phyloP scores from a whole-genome alignment of 2,113 vertebrate genomes.

The Aegotheles bennettii region DNA sequence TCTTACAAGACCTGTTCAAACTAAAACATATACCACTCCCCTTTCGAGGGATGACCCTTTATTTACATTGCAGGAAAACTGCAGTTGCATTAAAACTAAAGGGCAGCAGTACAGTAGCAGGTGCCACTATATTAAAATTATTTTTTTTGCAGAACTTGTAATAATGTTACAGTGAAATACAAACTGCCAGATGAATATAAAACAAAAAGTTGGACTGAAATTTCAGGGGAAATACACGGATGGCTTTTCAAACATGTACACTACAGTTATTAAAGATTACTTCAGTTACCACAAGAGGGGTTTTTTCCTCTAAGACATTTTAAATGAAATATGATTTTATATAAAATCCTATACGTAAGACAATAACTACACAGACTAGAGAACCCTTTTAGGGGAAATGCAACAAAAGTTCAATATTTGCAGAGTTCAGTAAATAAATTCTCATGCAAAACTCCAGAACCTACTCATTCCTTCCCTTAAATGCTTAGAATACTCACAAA shows the following conservation, averaged over 20 bases:
- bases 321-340: too few relatives aligned
- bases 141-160: not conserved
- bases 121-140: not conserved
- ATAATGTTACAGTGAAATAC: not conserved
- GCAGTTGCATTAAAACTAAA: not conserved
- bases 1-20: not conserved
- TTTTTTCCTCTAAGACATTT: not conserved
- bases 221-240: not conserved
- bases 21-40: not conserved
- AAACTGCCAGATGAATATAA: not conserved
- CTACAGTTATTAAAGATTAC: not conserved
- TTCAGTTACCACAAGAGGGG: not conserved
- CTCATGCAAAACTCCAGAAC: not conserved
- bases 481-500: not conserved
- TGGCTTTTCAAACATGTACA: not conserved
- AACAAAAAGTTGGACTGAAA: not conserved
- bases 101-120: not conserved
- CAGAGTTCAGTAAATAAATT: not conserved
- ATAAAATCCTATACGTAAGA: not conserved
- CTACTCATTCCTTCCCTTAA: not conserved
- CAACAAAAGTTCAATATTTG: not conserved
- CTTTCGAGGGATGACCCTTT: not conserved
- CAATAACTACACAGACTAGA: not conserved
- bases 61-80: not conserved
- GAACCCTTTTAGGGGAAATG: not conserved